Evolutionary conservation across 2,888 invertebrate species (phyloP).

Genomic region (Erebia ligea): DNA sequence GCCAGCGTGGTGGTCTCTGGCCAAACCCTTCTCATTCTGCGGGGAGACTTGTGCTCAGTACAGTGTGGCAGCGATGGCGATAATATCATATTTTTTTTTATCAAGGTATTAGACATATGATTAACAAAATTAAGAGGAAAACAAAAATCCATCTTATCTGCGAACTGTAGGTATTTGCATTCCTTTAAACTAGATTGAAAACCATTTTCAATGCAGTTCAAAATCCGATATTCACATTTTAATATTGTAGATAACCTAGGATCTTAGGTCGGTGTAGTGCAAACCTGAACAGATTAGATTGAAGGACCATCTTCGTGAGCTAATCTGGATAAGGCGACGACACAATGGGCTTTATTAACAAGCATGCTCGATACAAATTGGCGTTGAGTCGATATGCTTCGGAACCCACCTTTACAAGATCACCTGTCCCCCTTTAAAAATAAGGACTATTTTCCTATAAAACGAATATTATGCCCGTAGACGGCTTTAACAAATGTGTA

Average conservation of each 20-base stretch:
- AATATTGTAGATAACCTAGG: not conserved
- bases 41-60: too few species aligned
- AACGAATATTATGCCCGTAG: conserved; percentile 10
- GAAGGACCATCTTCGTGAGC: conserved; percentile 44
- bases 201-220: not conserved
- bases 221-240: not conserved
- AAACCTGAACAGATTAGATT: conserved; percentile 34
- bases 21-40: too few species aligned
- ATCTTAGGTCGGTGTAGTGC: conserved; percentile 22
- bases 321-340: conserved; percentile 63
- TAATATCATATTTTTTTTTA: too few species aligned
- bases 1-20: too few species aligned
- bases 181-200: not conserved
- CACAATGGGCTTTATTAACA: conserved; percentile 79
- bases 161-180: not conserved
- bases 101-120: not conserved
- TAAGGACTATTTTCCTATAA: conserved; percentile 28
- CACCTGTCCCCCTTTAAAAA: conserved; percentile 15
- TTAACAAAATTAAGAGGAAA: not conserved
- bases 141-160: too few species aligned
- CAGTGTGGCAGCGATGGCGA: too few species aligned
- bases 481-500: conserved; percentile 33
- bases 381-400: conserved; percentile 61
- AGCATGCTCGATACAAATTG: conserved; percentile 74
- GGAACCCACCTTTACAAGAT: conserved; percentile 38